Evolutionary conservation across 1,140 invertebrate genomes (phyloP).

Genomic region (Lordiphosa stackelbergi): DNA sequence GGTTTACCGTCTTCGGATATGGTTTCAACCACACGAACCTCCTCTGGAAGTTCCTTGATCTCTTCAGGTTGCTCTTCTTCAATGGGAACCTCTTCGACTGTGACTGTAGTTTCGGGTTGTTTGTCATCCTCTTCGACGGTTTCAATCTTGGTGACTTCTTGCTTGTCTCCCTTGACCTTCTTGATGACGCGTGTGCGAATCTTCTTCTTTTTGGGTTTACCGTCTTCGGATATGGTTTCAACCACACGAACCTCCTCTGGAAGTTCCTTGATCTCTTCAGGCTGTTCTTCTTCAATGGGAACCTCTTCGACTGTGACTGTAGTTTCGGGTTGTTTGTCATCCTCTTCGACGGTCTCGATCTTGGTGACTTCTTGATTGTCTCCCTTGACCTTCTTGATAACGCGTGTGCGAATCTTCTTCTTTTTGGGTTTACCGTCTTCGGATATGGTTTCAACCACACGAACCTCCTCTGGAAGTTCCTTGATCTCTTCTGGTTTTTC

Average conservation of each 20-base stretch:
- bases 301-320: constrained; percentile 39
- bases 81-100: constrained; percentile 40
- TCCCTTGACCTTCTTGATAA: constrained; percentile 61
- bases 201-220: constrained; percentile 57
- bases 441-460: constrained; percentile 56
- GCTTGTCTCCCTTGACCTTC: constrained; percentile 59
- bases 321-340: constrained; percentile 58
- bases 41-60: constrained; percentile 76
- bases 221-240: constrained; percentile 53
- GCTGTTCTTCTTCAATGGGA: constrained; percentile 12
- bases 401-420: constrained; percentile 62
- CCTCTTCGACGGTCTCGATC: constrained; percentile 64
- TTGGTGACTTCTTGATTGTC: constrained; percentile 65
- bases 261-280: constrained; percentile 25
- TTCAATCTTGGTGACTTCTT: constrained; percentile 70
- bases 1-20: constrained; percentile 23
- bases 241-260: constrained; percentile 65
- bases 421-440: constrained; percentile 59
- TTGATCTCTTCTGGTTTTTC: constrained; percentile 48
- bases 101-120: constrained; percentile 37
- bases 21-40: constrained; percentile 18
- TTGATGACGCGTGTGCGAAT: constrained; percentile 44
- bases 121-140: constrained; percentile 51
- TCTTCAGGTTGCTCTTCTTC: constrained; percentile 36
- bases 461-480: constrained; percentile 71